Base-by-base conservation (phyloP, 2,797 vertebrate genomes). In the Poeciliopsis gracilis region DNA sequence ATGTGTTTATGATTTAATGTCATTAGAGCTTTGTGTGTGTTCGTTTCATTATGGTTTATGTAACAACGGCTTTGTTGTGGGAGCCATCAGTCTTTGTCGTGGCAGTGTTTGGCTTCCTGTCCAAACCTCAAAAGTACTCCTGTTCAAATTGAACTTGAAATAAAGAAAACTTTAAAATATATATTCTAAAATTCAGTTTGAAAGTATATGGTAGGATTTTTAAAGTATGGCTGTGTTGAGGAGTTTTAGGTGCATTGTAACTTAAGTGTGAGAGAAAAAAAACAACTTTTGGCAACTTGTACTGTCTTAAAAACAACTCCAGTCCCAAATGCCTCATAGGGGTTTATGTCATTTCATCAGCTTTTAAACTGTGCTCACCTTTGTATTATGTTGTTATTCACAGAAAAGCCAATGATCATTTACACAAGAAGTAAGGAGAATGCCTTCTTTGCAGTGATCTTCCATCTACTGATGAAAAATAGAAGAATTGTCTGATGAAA, bases 1-100 rank as follows among this genome's bases (percentile, higher is more conserved):
- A 79, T 83, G 88, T 90, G 86, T 93, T 92, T 91, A 85, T 91
- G 90, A 92, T 92, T 91, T 91, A 89, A 93, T 89, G 87, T 88
- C 90, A 91, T 93, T 91, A 94, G 82, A 46, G 86, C 77, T 36
- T 75, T 55, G 84, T 82, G 90, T 92, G 90, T 74, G 82, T 88
- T 82, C 77, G 66, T 16, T 61, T 81, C 83, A 86, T 88, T 88
- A 86, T 93, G 80, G 80, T 91, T 93, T 90, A 84, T 87, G 84
- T 76, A 80, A 79, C 81, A 53, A 70, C 41, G 72, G 80, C 82
- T 83, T 88, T 85, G 76, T 86, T 87, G 81, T 69, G 71, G 67
- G 83, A 82, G 66, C 82, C 79, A 76, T 70, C 87, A 84, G 92
- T 86, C 92, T 94, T 88, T 88, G 71, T 82, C 84, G 78, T 72